phyloP scores from a whole-genome alignment of 2,797 vertebrate genomes.

The Okamejei kenojei region DNA sequence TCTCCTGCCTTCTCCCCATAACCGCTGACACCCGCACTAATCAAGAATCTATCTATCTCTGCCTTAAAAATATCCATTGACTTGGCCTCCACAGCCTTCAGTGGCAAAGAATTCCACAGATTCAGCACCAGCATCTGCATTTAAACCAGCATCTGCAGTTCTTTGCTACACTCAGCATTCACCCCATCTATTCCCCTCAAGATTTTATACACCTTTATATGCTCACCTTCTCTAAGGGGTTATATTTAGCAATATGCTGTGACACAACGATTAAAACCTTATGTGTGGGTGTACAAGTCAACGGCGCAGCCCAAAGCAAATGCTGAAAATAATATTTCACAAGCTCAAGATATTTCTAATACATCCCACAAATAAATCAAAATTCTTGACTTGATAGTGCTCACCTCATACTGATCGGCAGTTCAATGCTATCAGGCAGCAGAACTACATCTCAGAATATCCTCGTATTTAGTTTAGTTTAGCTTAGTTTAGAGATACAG shows the following conservation, averaged over 20 bases:
- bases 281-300: neutral
- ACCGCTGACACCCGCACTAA: no score
- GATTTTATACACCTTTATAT: no score
- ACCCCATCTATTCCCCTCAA: no score
- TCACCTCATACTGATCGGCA: neutral
- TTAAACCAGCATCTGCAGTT: no score
- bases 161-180: no score
- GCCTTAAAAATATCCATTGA: no score
- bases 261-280: neutral
- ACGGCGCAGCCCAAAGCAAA: neutral
- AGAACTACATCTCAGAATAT: neutral
- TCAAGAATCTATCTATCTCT: no score
- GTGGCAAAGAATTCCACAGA: no score
- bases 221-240: neutral
- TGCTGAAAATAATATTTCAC: neutral
- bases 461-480: neutral
- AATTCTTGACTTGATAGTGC: neutral
- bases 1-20: no score
- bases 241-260: neutral
- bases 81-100: no score
- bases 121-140: no score
- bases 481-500: no score
- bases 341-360: neutral
- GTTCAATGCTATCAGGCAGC: neutral
- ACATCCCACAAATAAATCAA: neutral